A percentile compares a stretch with the other conserved stretches of the same genome.
Conservation (phyloP, 2,888 invertebrate genomes). For the Oligia strigilis region DNA sequence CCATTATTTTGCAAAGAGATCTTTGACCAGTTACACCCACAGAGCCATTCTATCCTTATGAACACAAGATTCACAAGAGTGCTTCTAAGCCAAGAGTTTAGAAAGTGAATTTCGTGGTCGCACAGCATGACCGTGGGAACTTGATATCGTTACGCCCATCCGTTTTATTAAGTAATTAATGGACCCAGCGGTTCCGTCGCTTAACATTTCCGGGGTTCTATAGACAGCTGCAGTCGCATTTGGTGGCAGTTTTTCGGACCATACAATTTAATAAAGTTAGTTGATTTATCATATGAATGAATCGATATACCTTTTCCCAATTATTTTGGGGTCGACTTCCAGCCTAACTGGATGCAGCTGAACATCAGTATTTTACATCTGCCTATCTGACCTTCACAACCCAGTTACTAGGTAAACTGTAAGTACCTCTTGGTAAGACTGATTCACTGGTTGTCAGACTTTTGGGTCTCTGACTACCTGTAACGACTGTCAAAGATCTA, state of each 20-base stretch:
- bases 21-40: neutral
- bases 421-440: neutral
- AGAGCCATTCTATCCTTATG: neutral
- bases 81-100: slow-evolving; percentile 59
- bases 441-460: neutral
- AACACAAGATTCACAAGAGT: slow-evolving; percentile 14
- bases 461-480: neutral
- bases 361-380: neutral
- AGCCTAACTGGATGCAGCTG: neutral
- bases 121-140: slow-evolving; percentile 66
- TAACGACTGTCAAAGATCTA: too few species aligned
- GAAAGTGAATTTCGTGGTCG: slow-evolving; percentile 70
- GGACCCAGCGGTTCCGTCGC: slow-evolving; percentile 40
- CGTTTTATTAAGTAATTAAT: slow-evolving; percentile 62
- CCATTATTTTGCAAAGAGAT: neutral
- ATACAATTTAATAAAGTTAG: neutral
- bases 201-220: slow-evolving; percentile 49
- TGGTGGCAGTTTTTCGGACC: slow-evolving; percentile 15
- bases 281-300: neutral
- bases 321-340: neutral
- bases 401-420: neutral
- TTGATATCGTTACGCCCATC: slow-evolving; percentile 59
- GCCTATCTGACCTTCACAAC: too few species aligned
- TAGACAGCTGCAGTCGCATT: slow-evolving; percentile 30
- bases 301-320: neutral